A percentile compares a stretch with the other conserved stretches of the same genome.
These are phyloP conservation scores for Lophochroa leadbeateri DNA, from an alignment of 2,113 vertebrate species.

Conservation along the genomic window DNA sequence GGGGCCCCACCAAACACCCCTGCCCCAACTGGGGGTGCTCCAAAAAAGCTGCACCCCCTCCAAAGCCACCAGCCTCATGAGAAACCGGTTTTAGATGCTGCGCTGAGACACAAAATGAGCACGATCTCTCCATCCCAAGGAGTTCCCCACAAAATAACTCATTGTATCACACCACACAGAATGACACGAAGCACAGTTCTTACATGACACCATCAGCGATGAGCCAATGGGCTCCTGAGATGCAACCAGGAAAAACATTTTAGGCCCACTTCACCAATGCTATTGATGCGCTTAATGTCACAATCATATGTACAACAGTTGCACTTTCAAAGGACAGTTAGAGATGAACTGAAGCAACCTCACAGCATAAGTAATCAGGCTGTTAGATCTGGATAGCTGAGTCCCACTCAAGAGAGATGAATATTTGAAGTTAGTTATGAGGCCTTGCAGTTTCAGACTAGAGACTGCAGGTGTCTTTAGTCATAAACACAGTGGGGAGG, in stretches of 20 bases:
- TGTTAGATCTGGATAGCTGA: background rate
- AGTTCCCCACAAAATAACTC: background rate
- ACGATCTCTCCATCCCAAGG: background rate
- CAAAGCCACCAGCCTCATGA: too few relatives aligned
- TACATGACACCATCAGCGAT: background rate
- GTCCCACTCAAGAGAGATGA: background rate
- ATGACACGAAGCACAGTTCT: background rate
- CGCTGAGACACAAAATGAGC: background rate
- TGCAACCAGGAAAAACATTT: background rate
- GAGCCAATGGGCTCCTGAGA: background rate
- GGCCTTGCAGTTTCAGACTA: background rate
- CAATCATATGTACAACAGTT: background rate
- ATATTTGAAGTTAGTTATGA: background rate
- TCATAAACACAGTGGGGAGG: background rate
- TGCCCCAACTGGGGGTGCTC: too few relatives aligned
- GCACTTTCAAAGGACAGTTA: background rate
- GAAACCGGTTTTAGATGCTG: background rate
- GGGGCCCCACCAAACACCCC: too few relatives aligned
- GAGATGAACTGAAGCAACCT: background rate
- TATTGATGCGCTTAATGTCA: background rate
- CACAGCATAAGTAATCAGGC: background rate
- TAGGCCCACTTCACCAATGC: background rate
- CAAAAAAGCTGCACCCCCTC: too few relatives aligned
- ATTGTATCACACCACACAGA: rapidly evolving
- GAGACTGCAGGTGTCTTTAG: background rate